These are phyloP conservation scores for Ectropis grisescens DNA, from an alignment of 1,140 invertebrate species.

Conservation along the genomic window DNA sequence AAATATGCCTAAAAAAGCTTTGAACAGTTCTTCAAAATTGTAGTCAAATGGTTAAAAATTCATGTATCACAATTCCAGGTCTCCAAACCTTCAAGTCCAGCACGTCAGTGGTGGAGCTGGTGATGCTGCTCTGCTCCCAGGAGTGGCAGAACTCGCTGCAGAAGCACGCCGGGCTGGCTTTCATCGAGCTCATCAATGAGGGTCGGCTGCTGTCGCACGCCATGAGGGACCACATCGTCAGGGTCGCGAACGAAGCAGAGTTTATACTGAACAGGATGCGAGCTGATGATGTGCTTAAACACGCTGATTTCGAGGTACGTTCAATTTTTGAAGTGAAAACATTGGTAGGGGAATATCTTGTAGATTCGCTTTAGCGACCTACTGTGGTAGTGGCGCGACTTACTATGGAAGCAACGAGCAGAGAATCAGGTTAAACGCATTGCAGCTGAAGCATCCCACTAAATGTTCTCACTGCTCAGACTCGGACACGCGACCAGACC, in stretches of 20 bases:
- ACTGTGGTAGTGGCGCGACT: too few species aligned
- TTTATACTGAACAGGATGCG: constrained; percentile 99
- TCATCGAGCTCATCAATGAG: constrained; percentile 99
- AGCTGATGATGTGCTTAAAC: constrained; percentile 98
- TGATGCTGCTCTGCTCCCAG: constrained; percentile 99
- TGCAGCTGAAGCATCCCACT: too few species aligned
- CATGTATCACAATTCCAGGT: too few species aligned
- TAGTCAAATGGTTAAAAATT: too few species aligned
- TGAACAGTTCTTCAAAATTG: too few species aligned
- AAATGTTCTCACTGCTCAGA: too few species aligned
- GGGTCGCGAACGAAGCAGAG: constrained; percentile 99
- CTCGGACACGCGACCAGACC: too few species aligned
- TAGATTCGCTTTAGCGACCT: too few species aligned
- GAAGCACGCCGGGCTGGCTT: constrained; percentile 98
- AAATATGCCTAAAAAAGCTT: too few species aligned
- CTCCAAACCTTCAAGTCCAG: constrained; percentile 97
- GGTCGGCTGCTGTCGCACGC: constrained; percentile 97
- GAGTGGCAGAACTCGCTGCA: constrained; percentile 99
- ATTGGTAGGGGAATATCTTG: too few species aligned
- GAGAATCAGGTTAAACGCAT: too few species aligned
- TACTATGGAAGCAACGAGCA: too few species aligned
- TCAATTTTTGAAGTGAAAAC: background rate
- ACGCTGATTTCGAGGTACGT: constrained; percentile 95
- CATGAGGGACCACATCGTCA: constrained; percentile 99
- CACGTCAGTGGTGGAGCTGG: constrained; percentile 96